phyloP scores from a whole-genome alignment of 2,113 vertebrate genomes.

The Balaeniceps rex region DNA sequence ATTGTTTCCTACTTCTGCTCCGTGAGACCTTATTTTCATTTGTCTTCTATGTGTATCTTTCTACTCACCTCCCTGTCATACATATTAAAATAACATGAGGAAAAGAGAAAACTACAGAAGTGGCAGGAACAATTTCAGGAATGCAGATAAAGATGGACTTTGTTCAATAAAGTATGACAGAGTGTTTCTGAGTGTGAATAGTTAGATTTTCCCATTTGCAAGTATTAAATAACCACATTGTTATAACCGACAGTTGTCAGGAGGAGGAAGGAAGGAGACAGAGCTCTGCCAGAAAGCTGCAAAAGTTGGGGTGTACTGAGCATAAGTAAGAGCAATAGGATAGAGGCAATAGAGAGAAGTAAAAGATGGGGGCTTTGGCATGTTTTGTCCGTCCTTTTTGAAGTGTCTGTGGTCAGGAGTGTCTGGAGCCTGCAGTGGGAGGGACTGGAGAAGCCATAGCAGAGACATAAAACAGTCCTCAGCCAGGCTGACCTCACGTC shows the following conservation, averaged over 20 bases:
- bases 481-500: neutral
- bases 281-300: neutral
- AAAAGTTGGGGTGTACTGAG: neutral
- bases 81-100: neutral
- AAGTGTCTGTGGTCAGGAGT: neutral
- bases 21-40: neutral
- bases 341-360: neutral
- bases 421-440: neutral
- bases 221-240: neutral
- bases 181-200: neutral
- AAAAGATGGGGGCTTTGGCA: neutral
- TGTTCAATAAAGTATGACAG: neutral
- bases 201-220: neutral
- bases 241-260: neutral
- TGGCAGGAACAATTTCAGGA: neutral
- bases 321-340: neutral
- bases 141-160: neutral
- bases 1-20: neutral
- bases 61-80: neutral
- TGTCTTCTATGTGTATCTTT: neutral
- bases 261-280: neutral
- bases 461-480: neutral
- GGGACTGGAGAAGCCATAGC: accelerated
- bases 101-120: neutral
- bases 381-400: neutral